These are phyloP conservation scores for Danaus plexippus DNA, from an alignment of 1,140 invertebrate genomes.

Conservation along the genomic window DNA sequence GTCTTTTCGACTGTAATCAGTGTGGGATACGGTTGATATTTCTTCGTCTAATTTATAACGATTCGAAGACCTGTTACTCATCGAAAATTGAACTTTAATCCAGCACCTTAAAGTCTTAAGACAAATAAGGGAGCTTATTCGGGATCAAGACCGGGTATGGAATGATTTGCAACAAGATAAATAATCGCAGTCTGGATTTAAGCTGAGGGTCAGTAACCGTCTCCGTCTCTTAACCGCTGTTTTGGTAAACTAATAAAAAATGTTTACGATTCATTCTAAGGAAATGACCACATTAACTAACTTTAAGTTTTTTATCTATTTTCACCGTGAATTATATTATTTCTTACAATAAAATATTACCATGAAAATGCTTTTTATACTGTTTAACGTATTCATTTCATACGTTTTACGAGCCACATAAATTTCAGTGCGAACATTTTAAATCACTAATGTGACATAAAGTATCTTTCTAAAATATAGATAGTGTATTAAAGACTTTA, in stretches of 20 bases:
- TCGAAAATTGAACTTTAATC: constrained; percentile 11
- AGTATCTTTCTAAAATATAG: no score
- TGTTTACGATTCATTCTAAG: constrained; percentile 15
- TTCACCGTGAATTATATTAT: constrained; percentile 3
- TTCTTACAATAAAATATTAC: no score
- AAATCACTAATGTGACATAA: no score
- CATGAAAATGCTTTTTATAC: no score
- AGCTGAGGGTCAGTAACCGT: constrained; percentile 13
- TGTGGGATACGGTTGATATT: no score
- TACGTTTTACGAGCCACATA: no score
- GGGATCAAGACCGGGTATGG: constrained; percentile 11
- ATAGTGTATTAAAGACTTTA: no score
- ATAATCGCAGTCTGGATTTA: constrained; percentile 15
- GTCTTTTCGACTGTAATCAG: no score
- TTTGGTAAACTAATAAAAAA: constrained; percentile 22
- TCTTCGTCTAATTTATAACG: no score
- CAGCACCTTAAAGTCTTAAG: constrained; percentile 6
- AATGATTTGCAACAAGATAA: constrained; percentile 19
- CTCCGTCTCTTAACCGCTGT: constrained; percentile 12
- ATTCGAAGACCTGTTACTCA: neutral
- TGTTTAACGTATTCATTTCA: no score
- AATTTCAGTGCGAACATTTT: no score
- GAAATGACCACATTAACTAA: constrained; percentile 14
- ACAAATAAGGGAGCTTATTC: constrained; percentile 6
- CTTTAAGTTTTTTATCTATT: constrained; percentile 18